phyloP scores from a whole-genome alignment of 2,888 invertebrate genomes.

The Mylabris sibirica region DNA sequence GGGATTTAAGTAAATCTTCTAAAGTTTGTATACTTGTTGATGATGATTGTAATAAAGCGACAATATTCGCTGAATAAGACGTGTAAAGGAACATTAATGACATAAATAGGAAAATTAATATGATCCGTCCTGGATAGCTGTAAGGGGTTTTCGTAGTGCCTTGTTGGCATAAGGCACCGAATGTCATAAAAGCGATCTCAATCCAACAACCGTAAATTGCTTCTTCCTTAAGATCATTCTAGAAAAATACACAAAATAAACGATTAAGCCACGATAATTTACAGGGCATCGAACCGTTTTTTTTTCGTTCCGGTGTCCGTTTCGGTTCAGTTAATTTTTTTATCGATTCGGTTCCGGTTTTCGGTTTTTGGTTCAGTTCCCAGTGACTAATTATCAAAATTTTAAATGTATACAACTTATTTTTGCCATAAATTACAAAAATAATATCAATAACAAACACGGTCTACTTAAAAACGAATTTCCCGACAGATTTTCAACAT shows the following conservation, averaged over 20 bases:
- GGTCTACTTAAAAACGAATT: too few relatives aligned
- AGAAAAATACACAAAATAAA: not conserved
- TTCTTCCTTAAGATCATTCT: conserved; percentile 18
- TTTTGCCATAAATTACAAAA: too few relatives aligned
- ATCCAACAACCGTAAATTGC: conserved; percentile 40
- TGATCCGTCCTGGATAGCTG: conserved; percentile 63
- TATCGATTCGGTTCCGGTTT: too few relatives aligned
- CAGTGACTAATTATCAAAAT: too few relatives aligned
- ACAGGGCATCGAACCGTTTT: too few relatives aligned
- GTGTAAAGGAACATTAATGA: conserved; percentile 75
- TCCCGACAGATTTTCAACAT: too few relatives aligned
- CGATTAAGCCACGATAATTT: not conserved
- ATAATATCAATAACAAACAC: too few relatives aligned
- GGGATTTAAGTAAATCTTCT: conserved; percentile 70
- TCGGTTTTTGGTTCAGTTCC: too few relatives aligned
- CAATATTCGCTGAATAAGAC: conserved; percentile 79
- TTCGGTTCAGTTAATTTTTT: too few relatives aligned
- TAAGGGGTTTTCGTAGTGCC: conserved; percentile 65
- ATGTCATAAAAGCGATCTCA: conserved; percentile 65
- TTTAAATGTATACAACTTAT: too few relatives aligned
- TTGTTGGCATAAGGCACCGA: conserved; percentile 69
- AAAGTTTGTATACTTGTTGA: conserved; percentile 72
- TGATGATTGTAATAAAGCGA: conserved; percentile 76
- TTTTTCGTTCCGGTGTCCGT: too few relatives aligned
- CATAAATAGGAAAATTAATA: conserved; percentile 69